Percentiles rank a stretch among this genome's conserved stretches.
Conservation (phyloP, 2,113 vertebrate species). For the Genyomyrus donnyi region DNA sequence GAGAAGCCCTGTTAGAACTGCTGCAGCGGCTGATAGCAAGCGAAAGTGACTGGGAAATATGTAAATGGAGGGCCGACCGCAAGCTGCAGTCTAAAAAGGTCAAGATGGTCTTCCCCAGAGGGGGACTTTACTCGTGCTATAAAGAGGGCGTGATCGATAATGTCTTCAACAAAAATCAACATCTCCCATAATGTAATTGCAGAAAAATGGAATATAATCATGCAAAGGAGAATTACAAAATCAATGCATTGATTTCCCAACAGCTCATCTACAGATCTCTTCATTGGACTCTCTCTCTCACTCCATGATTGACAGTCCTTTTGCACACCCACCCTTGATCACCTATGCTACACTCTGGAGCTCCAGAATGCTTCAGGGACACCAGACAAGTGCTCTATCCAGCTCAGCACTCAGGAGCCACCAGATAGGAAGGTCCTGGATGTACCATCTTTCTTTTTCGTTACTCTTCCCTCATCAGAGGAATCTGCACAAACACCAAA, state of each 20-base stretch:
- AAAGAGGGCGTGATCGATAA: background rate
- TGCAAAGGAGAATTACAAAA: background rate
- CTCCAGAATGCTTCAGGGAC: background rate
- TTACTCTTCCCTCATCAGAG: slow-evolving; percentile 43
- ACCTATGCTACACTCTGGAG: background rate
- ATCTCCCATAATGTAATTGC: background rate
- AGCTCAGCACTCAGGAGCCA: slow-evolving; percentile 27
- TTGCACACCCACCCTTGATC: background rate
- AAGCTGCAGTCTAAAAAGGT: background rate
- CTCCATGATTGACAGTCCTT: background rate
- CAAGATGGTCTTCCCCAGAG: background rate
- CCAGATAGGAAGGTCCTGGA: background rate
- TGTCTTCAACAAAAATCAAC: background rate
- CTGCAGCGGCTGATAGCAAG: background rate
- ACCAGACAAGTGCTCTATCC: background rate
- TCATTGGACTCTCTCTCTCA: background rate
- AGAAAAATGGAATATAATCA: background rate
- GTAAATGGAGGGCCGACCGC: background rate
- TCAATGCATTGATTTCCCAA: background rate
- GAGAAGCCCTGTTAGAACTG: background rate
- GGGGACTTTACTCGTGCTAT: background rate
- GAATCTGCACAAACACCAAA: slow-evolving; percentile 38
- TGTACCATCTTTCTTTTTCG: slow-evolving; percentile 37
- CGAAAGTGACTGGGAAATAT: background rate
- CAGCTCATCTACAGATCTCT: background rate